A percentile compares a stretch with the other conserved stretches of the same genome.
These are phyloP conservation scores for Scopus umbretta DNA, from an alignment of 2,113 vertebrate species.

Conservation along the genomic window DNA sequence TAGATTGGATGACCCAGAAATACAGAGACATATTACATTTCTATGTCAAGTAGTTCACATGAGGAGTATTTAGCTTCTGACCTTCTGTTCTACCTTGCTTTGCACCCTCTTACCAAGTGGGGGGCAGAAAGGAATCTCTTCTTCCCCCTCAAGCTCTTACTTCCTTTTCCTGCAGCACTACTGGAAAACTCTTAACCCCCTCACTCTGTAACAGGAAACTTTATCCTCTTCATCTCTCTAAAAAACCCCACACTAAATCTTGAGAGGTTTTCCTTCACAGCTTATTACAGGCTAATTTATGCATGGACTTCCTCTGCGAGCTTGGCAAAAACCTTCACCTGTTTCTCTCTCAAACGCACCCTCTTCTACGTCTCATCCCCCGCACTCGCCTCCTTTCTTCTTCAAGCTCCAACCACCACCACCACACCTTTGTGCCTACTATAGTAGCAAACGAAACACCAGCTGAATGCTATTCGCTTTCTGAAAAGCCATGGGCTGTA, in stretches of 20 bases:
- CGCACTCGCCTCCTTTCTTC: background rate
- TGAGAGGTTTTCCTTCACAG: background rate
- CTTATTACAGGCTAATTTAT: background rate
- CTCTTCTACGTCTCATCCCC: background rate
- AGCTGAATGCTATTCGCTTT: background rate
- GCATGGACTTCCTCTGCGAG: background rate
- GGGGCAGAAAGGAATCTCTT: background rate
- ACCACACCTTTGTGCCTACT: background rate
- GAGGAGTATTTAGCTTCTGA: background rate
- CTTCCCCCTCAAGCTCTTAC: background rate
- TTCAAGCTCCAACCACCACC: background rate
- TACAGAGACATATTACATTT: background rate
- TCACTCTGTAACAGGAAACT: background rate
- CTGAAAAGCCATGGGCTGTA: background rate
- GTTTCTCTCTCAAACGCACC: background rate
- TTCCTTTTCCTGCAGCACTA: background rate
- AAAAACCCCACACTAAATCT: background rate
- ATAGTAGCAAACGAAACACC: background rate
- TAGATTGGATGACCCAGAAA: background rate
- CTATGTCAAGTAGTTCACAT: rapidly evolving
- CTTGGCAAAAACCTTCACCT: background rate
- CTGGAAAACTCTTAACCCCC: background rate
- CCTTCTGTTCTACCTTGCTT: background rate
- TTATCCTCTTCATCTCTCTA: background rate
- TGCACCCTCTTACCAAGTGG: background rate